Percentiles rank a stretch among this genome's conserved stretches.
phyloP scores from a whole-genome alignment of 2,888 invertebrate genomes.

The Lasiommata megera region DNA sequence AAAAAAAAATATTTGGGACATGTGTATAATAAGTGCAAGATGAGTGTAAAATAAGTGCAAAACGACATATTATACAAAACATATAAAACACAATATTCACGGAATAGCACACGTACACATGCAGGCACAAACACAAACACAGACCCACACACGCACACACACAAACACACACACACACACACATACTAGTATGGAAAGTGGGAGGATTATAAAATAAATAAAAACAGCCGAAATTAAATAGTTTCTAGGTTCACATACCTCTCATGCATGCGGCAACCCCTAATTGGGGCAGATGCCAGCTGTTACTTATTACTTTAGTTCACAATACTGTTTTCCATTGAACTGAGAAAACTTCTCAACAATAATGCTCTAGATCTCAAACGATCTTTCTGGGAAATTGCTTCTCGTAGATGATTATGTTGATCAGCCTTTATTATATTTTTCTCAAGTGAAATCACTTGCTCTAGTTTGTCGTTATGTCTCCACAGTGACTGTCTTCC shows the following conservation, averaged over 20 bases:
- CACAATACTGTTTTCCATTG: slow-evolving; percentile 49
- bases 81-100: no score
- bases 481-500: slow-evolving; percentile 29
- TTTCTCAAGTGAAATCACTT: slow-evolving; percentile 61
- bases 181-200: no score
- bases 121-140: no score
- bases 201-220: not conserved
- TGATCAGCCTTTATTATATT: slow-evolving; percentile 50
- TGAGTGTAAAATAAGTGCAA: no score
- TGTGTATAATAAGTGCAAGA: no score
- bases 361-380: slow-evolving; percentile 56
- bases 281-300: slow-evolving; percentile 27
- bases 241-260: not conserved
- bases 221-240: not conserved
- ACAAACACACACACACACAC: no score
- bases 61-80: no score
- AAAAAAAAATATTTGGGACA: no score
- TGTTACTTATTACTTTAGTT: slow-evolving; percentile 10
- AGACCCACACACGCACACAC: no score
- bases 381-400: slow-evolving; percentile 67
- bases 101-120: no score
- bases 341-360: slow-evolving; percentile 57
- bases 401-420: slow-evolving; percentile 59
- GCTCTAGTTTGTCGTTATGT: slow-evolving; percentile 50
- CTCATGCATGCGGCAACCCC: slow-evolving; percentile 23